A percentile compares a stretch with the other conserved stretches of the same genome.
These are phyloP conservation scores for Lonchura striata DNA, from an alignment of 2,113 vertebrate species.

Conservation along the genomic window DNA sequence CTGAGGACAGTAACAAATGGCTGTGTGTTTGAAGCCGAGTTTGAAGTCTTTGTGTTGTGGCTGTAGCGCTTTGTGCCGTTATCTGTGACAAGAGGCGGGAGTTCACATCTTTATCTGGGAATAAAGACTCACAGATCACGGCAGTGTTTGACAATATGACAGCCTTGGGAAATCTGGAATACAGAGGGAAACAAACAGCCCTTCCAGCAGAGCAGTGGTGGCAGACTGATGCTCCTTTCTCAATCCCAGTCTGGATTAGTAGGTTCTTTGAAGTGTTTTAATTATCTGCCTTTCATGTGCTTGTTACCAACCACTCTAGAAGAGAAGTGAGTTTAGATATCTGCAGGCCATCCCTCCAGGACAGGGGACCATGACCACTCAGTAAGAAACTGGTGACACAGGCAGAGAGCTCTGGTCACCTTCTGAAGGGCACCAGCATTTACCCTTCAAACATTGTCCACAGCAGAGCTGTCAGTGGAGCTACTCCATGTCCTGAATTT, in stretches of 20 bases:
- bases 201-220: neutral
- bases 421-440: neutral
- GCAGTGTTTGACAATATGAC: neutral
- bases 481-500: neutral
- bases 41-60: neutral
- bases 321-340: neutral
- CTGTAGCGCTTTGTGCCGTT: slow-evolving; percentile 10
- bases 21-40: neutral
- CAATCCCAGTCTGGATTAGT: neutral
- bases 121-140: neutral
- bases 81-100: slow-evolving; percentile 46
- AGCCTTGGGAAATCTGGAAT: slow-evolving; percentile 33
- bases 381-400: neutral
- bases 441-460: neutral
- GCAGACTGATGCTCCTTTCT: neutral
- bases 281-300: neutral
- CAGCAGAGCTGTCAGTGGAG: neutral
- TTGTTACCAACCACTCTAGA: neutral
- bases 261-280: neutral
- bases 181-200: neutral
- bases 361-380: neutral
- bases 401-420: neutral
- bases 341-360: neutral
- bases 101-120: slow-evolving; percentile 54
- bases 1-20: slow-evolving; percentile 20